Evolutionary conservation across 2,797 vertebrate genomes (phyloP).

Genomic region (Danio jaintianensis): DNA sequence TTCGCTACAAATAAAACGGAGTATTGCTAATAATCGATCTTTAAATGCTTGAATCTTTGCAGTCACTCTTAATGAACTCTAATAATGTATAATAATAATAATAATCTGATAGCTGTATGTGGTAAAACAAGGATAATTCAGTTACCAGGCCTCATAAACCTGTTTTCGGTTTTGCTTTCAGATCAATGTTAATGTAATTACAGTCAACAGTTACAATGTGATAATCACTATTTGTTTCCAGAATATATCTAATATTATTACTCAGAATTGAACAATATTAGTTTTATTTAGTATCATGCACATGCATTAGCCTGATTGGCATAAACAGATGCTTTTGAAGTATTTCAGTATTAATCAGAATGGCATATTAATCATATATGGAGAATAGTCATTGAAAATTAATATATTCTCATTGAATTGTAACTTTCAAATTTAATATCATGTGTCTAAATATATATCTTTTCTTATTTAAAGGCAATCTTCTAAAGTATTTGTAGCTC

Average conservation of each 20-base stretch:
- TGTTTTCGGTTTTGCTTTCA: neutral
- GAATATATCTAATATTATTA: neutral
- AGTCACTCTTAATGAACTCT: neutral
- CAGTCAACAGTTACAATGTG: neutral
- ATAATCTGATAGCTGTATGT: neutral
- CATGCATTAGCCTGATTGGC: neutral
- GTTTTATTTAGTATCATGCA: neutral
- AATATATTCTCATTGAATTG: neutral
- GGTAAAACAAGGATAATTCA: neutral
- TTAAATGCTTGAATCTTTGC: neutral
- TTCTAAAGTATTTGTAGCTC: too few relatives aligned
- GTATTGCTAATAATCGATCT: neutral
- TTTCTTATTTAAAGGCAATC: too few relatives aligned
- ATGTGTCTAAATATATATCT: too few relatives aligned
- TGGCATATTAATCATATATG: neutral
- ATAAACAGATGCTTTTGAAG: neutral
- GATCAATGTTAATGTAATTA: neutral
- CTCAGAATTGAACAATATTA: neutral
- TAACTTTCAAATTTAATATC: too few relatives aligned
- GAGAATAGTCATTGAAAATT: neutral
- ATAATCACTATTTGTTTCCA: neutral
- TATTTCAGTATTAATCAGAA: neutral
- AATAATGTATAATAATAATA: too few relatives aligned
- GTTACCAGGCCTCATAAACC: conserved; percentile 28
- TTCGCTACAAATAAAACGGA: neutral